A percentile compares a stretch with the other conserved stretches of the same genome.
Evolutionary conservation across 2,113 vertebrate genomes (phyloP).

Genomic region (Corythornis madagascariensis): DNA sequence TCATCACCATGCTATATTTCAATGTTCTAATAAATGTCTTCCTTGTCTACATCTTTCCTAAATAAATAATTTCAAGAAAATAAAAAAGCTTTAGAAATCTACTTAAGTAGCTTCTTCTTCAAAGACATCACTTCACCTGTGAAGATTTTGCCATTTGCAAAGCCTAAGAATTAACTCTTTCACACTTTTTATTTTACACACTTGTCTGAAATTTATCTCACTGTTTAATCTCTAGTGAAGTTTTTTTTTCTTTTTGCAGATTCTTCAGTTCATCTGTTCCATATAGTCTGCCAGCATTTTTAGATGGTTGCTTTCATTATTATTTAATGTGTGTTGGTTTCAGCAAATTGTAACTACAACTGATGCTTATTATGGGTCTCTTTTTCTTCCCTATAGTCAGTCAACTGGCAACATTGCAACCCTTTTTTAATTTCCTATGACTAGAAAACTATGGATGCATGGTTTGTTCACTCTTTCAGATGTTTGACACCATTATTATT

Average conservation of each 20-base stretch:
- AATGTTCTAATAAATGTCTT: neutral
- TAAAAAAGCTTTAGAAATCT: neutral
- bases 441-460: conserved; percentile 30
- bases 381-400: neutral
- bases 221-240: conserved; percentile 14
- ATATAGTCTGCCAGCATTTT: conserved; percentile 50
- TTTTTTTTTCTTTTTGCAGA: neutral
- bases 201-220: neutral
- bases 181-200: neutral
- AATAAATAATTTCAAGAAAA: neutral
- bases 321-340: conserved; percentile 64
- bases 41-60: neutral
- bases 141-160: neutral
- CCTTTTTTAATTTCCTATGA: conserved; percentile 37
- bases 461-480: conserved; percentile 19
- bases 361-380: conserved; percentile 40
- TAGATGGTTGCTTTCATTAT: conserved; percentile 53
- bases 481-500: conserved; percentile 56
- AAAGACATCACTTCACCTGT: neutral
- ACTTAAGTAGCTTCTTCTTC: neutral
- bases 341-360: conserved; percentile 65
- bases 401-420: conserved; percentile 37
- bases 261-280: conserved; percentile 64
- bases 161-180: neutral
- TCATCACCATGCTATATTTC: neutral